These are phyloP conservation scores for Dreissena rostriformis DNA, from an alignment of 1,140 invertebrate species.

Conservation along the genomic window DNA sequence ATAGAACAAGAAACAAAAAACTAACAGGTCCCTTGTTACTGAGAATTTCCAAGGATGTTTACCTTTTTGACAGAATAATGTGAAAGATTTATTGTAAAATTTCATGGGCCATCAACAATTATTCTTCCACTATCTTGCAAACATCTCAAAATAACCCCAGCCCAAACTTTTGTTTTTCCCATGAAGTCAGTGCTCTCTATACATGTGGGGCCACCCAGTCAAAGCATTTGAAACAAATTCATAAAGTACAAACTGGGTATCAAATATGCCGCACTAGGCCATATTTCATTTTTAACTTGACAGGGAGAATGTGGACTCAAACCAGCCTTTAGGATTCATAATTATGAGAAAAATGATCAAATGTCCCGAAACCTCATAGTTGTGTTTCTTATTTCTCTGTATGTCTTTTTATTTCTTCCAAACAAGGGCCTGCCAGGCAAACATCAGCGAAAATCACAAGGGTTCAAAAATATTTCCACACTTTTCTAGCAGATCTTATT, in stretches of 20 bases:
- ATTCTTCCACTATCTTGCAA: constrained; percentile 35
- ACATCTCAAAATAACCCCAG: constrained; percentile 16
- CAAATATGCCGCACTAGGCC: constrained; percentile 1
- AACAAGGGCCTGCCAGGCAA: constrained; percentile 16
- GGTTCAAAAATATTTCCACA: constrained; percentile 24
- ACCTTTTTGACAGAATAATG: constrained; percentile 37
- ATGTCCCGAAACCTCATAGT: constrained; percentile 26
- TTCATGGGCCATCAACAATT: constrained; percentile 53
- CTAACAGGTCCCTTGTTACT: not conserved
- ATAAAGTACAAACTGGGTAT: constrained; percentile 36
- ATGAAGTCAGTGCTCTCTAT: constrained; percentile 20
- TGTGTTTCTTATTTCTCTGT: not conserved
- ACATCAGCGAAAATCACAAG: constrained; percentile 22
- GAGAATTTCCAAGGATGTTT: constrained; percentile 20
- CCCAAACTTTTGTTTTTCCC: constrained; percentile 50
- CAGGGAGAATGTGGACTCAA: constrained; percentile 29
- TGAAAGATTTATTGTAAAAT: constrained; percentile 46
- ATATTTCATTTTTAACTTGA: constrained; percentile 37
- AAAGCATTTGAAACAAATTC: constrained; percentile 38
- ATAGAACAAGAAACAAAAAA: no score
- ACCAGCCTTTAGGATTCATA: constrained; percentile 42
- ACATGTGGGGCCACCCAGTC: constrained; percentile 31
- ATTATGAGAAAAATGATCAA: constrained; percentile 54
- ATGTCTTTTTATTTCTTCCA: not conserved
- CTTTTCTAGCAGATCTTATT: no score